Evolutionary conservation across 2,888 invertebrate genomes (phyloP).

Genomic region (Ochropleura leucogaster): DNA sequence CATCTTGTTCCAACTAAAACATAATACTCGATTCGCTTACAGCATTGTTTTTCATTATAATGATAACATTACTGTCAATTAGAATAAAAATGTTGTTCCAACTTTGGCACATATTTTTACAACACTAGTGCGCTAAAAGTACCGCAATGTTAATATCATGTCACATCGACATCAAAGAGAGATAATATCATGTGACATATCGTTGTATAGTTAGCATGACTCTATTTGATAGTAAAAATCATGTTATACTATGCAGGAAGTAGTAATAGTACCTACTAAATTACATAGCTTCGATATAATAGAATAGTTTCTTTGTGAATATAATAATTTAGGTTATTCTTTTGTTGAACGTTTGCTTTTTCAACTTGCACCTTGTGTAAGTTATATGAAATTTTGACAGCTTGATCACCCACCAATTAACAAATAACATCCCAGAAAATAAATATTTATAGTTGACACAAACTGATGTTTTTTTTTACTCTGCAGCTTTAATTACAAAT

Average conservation of each 20-base stretch:
- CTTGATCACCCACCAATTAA: background rate
- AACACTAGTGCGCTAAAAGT: conserved; percentile 2
- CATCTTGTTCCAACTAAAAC: too few species aligned
- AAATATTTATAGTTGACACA: background rate
- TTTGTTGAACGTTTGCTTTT: too few species aligned
- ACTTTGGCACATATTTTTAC: background rate
- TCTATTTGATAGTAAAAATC: conserved; percentile 20
- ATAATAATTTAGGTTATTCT: too few species aligned
- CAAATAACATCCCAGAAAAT: background rate
- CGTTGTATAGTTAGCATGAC: conserved; percentile 24
- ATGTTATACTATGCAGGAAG: conserved; percentile 6
- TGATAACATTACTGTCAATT: background rate
- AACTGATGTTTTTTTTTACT: background rate
- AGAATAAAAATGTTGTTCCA: conserved; percentile 7
- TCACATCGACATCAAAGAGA: conserved; percentile 27
- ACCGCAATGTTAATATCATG: conserved; percentile 4
- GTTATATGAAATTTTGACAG: background rate
- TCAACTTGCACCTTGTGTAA: background rate
- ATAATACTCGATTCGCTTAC: background rate
- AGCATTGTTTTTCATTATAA: background rate
- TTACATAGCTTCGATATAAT: background rate
- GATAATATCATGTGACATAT: conserved; percentile 42
- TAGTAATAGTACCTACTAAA: background rate
- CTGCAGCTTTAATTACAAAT: background rate
- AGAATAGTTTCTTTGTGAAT: too few species aligned